These are phyloP conservation scores for Coptodon rendalli DNA, from an alignment of 2,113 vertebrate genomes.

Conservation along the genomic window DNA sequence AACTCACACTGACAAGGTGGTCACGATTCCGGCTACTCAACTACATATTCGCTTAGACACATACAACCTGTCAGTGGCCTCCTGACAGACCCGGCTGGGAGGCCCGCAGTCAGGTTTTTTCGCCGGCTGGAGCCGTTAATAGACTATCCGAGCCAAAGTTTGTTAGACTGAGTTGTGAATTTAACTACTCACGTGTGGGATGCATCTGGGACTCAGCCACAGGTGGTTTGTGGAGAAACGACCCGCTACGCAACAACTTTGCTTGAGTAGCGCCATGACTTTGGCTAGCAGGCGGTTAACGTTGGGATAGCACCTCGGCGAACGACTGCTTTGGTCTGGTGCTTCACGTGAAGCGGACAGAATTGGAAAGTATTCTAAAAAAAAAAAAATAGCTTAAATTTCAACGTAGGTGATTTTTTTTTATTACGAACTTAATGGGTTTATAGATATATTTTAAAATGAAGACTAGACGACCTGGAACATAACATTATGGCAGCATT, in stretches of 20 bases:
- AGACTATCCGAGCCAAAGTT: background rate
- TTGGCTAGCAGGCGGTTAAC: slow-evolving; percentile 13
- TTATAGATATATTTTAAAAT: background rate
- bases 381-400: background rate
- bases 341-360: background rate
- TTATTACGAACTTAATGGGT: background rate
- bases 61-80: background rate
- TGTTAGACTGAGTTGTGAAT: background rate
- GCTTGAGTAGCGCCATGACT: slow-evolving; percentile 71
- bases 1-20: background rate
- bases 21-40: background rate
- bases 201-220: slow-evolving; percentile 21
- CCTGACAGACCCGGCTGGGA: background rate
- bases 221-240: slow-evolving; percentile 50
- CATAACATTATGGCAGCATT: background rate
- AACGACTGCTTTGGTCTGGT: slow-evolving; percentile 36
- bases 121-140: fast-evolving
- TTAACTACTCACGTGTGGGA: slow-evolving; percentile 53
- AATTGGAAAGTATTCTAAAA: background rate
- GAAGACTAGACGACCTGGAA: background rate
- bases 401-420: background rate
- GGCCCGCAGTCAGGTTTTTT: background rate
- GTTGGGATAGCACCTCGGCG: slow-evolving; percentile 18
- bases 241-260: slow-evolving; percentile 26
- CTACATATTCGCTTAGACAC: background rate